These are phyloP conservation scores for Glandiceps talaboti DNA, from an alignment of 53 echinoderm and acorn worm genomes.

Conservation along the genomic window DNA sequence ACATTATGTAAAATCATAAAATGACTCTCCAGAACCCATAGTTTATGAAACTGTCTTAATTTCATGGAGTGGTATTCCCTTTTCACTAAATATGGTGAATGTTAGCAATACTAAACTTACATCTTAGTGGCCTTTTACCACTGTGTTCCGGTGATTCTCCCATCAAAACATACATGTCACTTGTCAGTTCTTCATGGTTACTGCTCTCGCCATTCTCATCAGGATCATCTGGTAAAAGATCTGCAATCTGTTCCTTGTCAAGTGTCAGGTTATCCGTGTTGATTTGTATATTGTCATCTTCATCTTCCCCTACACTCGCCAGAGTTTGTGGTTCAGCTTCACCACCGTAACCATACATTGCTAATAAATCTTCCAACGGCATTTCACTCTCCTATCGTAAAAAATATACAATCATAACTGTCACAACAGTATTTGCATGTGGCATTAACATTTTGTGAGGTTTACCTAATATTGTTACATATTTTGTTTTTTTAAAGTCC, in stretches of 20 bases:
- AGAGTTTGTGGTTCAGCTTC: not conserved
- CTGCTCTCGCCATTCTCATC: constrained; percentile 14
- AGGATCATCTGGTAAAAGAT: constrained; percentile 58
- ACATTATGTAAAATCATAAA: too few relatives aligned
- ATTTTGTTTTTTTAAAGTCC: too few relatives aligned
- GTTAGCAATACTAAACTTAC: not conserved
- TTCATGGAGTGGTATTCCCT: too few relatives aligned
- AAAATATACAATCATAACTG: not conserved
- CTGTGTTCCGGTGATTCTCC: not conserved
- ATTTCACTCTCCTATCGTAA: constrained; percentile 73
- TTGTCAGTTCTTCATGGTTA: not conserved
- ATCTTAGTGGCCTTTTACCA: not conserved
- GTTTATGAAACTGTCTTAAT: too few relatives aligned
- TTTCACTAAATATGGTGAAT: too few relatives aligned
- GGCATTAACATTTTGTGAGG: too few relatives aligned
- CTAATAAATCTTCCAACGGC: constrained; percentile 73
- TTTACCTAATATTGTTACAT: too few relatives aligned
- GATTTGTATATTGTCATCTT: constrained; percentile 20
- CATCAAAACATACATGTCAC: not conserved
- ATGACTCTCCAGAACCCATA: too few relatives aligned
- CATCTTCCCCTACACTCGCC: constrained; percentile 16
- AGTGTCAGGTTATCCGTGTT: constrained; percentile 71
- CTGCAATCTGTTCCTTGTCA: constrained; percentile 73
- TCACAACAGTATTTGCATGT: not conserved
- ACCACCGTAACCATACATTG: constrained; percentile 51